Evolutionary conservation across 2,113 vertebrate genomes (phyloP).

Genomic region (Leptodactylus fuscus): DNA sequence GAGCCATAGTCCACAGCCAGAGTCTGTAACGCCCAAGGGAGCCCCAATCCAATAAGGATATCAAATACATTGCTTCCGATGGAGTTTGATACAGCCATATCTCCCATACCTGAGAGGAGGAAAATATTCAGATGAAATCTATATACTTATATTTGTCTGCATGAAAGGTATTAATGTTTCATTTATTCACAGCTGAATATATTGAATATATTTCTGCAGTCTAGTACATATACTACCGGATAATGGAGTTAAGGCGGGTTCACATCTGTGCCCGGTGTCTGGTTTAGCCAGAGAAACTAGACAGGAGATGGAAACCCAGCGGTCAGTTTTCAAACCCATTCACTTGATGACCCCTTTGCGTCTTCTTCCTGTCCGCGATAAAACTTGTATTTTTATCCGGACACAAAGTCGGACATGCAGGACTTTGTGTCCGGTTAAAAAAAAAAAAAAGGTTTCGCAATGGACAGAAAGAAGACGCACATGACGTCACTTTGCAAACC

Average conservation of each 20-base stretch:
- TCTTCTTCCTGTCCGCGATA: too few species aligned
- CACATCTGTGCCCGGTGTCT: too few species aligned
- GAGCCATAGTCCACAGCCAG: constrained; percentile 92
- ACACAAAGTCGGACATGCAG: too few species aligned
- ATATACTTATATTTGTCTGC: not conserved
- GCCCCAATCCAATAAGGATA: constrained; percentile 92
- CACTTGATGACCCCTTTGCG: too few species aligned
- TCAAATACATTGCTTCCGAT: constrained; percentile 98
- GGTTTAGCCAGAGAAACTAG: too few species aligned
- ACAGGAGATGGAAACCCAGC: too few species aligned
- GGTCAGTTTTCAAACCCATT: too few species aligned
- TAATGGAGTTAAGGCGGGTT: not conserved
- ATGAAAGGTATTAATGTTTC: not conserved
- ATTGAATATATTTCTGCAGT: not conserved
- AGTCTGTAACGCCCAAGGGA: constrained; percentile 93
- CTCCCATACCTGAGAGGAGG: constrained; percentile 85
- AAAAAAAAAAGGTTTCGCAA: too few species aligned
- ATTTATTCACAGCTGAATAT: not conserved
- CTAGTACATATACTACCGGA: not conserved
- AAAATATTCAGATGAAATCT: not conserved
- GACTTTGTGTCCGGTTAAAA: too few species aligned
- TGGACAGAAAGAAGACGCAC: too few species aligned
- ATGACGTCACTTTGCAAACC: too few species aligned
- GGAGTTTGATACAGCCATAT: constrained; percentile 98
- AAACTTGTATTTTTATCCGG: too few species aligned